Evolutionary conservation across 2,888 invertebrate species (phyloP).

Genomic region (Diaperis boleti): DNA sequence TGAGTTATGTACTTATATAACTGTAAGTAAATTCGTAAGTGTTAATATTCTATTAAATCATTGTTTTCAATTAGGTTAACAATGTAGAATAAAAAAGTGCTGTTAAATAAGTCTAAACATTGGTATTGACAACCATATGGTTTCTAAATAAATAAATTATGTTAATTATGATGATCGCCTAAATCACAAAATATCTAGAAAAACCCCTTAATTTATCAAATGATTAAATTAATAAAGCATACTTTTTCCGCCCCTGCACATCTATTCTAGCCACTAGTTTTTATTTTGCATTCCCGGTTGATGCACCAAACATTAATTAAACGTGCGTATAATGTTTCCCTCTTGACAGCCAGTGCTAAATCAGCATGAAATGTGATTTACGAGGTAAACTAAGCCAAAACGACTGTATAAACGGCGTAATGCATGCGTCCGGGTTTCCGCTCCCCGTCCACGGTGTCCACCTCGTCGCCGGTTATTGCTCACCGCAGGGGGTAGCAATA

Average conservation of each 20-base stretch:
- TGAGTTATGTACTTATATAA: too few relatives aligned
- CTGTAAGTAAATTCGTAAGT: too few relatives aligned
- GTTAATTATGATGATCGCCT: too few relatives aligned
- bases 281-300: slow-evolving; percentile 8
- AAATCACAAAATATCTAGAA: too few relatives aligned
- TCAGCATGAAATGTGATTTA: slow-evolving; percentile 56
- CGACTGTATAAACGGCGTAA: slow-evolving; percentile 50
- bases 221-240: too few relatives aligned
- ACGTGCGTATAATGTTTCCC: slow-evolving; percentile 41
- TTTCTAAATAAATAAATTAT: too few relatives aligned
- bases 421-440: slow-evolving; percentile 49
- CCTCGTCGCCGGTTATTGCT: slow-evolving; percentile 50
- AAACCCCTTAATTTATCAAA: too few relatives aligned
- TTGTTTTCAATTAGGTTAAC: too few relatives aligned
- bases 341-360: slow-evolving; percentile 48
- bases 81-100: too few relatives aligned
- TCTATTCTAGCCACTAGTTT: not conserved
- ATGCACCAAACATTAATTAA: slow-evolving; percentile 41
- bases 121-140: too few relatives aligned
- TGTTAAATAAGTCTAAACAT: too few relatives aligned
- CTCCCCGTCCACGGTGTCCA: slow-evolving; percentile 45
- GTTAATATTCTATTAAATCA: too few relatives aligned
- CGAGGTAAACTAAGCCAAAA: slow-evolving; percentile 48
- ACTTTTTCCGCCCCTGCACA: slow-evolving; percentile 2
- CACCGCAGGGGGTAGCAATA: slow-evolving; percentile 55